Conservation (phyloP, 2,113 vertebrate genomes). For the Anolis sagrei region DNA sequence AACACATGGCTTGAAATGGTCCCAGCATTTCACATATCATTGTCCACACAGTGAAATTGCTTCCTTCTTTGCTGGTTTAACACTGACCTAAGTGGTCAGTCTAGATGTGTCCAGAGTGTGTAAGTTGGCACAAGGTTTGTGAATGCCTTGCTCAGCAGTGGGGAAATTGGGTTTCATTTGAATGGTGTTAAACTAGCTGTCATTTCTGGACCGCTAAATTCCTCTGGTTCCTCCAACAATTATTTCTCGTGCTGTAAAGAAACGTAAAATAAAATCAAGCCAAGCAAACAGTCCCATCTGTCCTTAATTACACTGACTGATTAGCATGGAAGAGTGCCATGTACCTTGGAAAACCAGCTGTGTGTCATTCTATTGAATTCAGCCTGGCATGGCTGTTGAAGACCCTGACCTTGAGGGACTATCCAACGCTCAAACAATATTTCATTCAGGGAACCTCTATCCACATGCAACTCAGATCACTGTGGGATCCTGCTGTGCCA, state of each 20-base stretch:
- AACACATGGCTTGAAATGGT: too few species aligned
- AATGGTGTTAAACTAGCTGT: not conserved
- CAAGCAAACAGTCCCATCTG: conserved; percentile 38
- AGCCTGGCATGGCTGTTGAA: not conserved
- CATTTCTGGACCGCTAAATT: not conserved
- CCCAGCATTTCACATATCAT: too few species aligned
- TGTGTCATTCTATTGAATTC: conserved; percentile 42
- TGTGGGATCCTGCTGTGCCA: conserved; percentile 36
- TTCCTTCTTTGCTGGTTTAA: too few species aligned
- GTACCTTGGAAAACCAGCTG: conserved; percentile 33
- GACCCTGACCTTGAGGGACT: conserved; percentile 17
- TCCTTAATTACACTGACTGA: conserved; percentile 37
- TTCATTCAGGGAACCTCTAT: conserved; percentile 44
- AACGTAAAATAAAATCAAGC: not conserved
- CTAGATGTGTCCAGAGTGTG: not conserved
- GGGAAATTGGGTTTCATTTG: not conserved
- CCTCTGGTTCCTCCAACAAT: not conserved
- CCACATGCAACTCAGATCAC: conserved; percentile 25
- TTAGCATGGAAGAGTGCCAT: conserved; percentile 28
- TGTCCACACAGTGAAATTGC: too few species aligned
- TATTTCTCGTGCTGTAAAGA: not conserved
- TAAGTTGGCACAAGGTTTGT: not conserved
- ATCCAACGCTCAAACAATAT: conserved; percentile 38
- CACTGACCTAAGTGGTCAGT: too few species aligned
- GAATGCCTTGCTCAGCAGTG: not conserved